Base-by-base conservation (phyloP, 2,888 invertebrate genomes). In the Capitulum mitella region DNA sequence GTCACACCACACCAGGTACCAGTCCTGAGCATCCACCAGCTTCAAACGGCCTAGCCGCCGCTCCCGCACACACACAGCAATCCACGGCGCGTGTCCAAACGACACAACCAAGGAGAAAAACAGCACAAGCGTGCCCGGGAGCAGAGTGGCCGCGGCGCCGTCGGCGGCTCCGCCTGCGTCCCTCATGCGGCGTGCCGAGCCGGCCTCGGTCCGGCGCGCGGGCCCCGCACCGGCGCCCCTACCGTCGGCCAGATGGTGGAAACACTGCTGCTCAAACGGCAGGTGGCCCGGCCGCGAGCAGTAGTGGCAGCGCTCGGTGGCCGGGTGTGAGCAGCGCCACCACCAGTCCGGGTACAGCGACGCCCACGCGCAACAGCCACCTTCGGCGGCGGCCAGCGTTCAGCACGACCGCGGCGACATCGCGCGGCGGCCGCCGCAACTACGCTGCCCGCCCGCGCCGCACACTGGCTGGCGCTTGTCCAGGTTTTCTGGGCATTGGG, bases 271-370 rank as follows among this genome's bases (percentile, higher is more conserved):
- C 61, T 80, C 80, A 64, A 82, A 82, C 61, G 79, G 81, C 46
- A 80, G 80, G 61, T 81, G 80, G 58, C 80, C 79, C 32, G 80
- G 80, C 58, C 81, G 80, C 80, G 79, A 81, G 78, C 82, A 82
- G 80, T 82, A 82, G 78, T 81, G 80, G 78, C 82, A 82, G 58
- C 80, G 78, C 77, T 82, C 82, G 48, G 80, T 79, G 78, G 79
- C 80, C 58, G 80, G 79, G 79, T 82, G 82, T 64, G 80, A 79
- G 78, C 82, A 82, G 37, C 80, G 80, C 82, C 82, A 82, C 82
- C 82, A 82, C 82, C 82, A 82, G n/a, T 80, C 80, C 48, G 82
- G 82, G 79, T 82, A 82, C 78, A 81, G 78, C 58, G 80, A 78
- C 46, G 79, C 81, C 82, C 82, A 82, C 79, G 79, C 80, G 79